phyloP scores from a whole-genome alignment of 2,888 invertebrate genomes.

The Bruchidius siliquastri region DNA sequence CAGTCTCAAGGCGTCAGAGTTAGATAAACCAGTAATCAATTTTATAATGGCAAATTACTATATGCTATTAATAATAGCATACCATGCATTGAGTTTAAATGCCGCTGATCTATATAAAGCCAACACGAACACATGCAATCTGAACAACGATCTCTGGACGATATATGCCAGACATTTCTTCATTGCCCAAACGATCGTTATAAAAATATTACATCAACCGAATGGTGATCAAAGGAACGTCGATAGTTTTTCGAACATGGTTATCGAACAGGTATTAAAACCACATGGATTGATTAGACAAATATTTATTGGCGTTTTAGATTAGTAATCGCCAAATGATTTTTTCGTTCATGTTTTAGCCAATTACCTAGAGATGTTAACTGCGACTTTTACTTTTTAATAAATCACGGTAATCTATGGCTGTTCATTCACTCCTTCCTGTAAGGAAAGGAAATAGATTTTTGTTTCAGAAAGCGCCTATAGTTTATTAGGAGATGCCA shows the following conservation, averaged over 20 bases:
- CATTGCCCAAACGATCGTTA: neutral
- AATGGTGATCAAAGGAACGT: neutral
- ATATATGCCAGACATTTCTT: neutral
- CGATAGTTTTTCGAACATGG: neutral
- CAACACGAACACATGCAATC: neutral
- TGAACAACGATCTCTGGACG: neutral
- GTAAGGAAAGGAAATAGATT: no score
- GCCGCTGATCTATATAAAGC: neutral
- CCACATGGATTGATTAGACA: neutral
- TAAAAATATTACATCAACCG: neutral
- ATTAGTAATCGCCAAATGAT: no score
- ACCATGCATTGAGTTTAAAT: neutral
- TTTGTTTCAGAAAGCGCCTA: no score
- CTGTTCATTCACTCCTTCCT: no score
- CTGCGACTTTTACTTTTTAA: no score
- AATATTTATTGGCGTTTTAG: neutral
- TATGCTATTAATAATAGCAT: neutral
- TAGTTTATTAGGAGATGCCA: no score
- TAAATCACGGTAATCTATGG: no score
- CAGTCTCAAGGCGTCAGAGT: neutral
- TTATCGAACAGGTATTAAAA: neutral
- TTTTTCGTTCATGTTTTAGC: no score
- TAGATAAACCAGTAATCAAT: neutral
- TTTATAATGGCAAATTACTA: neutral
- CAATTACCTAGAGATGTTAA: no score